Conservation (phyloP, 2,113 vertebrate genomes). For the Ia io region DNA sequence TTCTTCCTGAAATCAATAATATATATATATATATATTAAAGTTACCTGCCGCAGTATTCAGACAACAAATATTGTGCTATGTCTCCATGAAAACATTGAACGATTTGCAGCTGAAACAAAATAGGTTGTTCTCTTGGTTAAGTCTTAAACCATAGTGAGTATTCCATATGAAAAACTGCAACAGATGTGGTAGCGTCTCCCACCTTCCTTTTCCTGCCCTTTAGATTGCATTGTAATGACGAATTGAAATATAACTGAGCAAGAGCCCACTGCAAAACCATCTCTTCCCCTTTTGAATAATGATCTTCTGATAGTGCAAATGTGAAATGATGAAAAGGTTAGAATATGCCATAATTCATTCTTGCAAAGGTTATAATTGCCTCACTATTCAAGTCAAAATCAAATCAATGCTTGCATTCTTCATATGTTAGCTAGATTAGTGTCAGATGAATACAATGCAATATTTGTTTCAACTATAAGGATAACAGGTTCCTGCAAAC, state of each 20-base stretch:
- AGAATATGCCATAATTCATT: conserved; percentile 15
- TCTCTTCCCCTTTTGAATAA: conserved; percentile 41
- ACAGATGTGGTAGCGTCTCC: neutral
- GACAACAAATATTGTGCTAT: neutral
- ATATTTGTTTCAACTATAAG: neutral
- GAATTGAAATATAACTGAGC: conserved; percentile 28
- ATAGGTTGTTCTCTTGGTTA: neutral
- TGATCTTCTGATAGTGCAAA: neutral
- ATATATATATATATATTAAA: neutral
- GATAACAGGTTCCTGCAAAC: neutral
- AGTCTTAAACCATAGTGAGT: neutral
- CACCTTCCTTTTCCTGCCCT: neutral
- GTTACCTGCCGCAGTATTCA: neutral
- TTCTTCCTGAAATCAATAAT: too few species aligned
- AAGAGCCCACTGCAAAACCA: neutral
- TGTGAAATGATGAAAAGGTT: conserved; percentile 51
- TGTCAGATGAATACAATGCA: neutral
- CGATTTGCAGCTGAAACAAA: neutral
- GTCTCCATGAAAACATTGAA: neutral
- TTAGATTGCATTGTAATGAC: conserved; percentile 22
- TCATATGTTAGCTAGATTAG: neutral
- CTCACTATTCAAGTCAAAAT: conserved; percentile 1
- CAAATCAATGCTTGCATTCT: neutral
- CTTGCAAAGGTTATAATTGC: conserved; percentile 37
- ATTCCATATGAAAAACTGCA: neutral